Base-by-base conservation (phyloP, 23 tunicate species). In the Ascidia mentula region DNA sequence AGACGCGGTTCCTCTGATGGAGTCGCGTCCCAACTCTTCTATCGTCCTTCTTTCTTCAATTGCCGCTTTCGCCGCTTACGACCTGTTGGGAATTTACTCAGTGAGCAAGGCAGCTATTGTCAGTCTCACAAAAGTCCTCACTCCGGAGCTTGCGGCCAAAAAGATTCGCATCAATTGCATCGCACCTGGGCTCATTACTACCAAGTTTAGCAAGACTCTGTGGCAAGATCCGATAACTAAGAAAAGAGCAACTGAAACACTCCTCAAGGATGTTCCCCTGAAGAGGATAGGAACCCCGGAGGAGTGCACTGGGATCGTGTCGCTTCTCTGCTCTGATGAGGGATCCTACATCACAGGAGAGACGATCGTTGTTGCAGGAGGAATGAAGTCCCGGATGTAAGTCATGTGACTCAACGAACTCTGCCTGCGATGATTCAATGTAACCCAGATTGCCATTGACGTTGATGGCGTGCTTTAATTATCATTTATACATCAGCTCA, bases 311-410 rank as follows among this genome's bases (percentile, higher is more conserved):
- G 94, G 90, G 20, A 77, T 77, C 37, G 98, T 91, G 4, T 37
- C 84, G 0, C 81, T 88, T 59, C 84, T 94, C 31, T 84, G 79
- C 72, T 88, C 94, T 0, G 87, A 89, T 39, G 98, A 85, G 9
- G 92, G 95, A 1, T 70, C 86, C 18, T 94, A 89, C 74, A 84
- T 94, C 30, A 94, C 98, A 0, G 98, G 98, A 12, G 98, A 94
- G 89, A 88, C 82, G 8, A 35, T 88, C 20, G 90, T 81, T n/a
- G 85, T 94, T 2, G 71, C 84, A 4, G 98, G 98, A 1, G 98
- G 98, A 31, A 40, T 76, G 38, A 28, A 33, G 32, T 78, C 89
- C 72, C 40, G 98, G 38, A 72, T 92, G 60, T 92, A 69, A 92
- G n/a, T n/a, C n/a, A n/a, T n/a, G n/a, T n/a, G n/a, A n/a, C n/a